These are phyloP conservation scores for Cyanoramphus novaezelandiae DNA, from an alignment of 2,113 vertebrate species.

Conservation along the genomic window DNA sequence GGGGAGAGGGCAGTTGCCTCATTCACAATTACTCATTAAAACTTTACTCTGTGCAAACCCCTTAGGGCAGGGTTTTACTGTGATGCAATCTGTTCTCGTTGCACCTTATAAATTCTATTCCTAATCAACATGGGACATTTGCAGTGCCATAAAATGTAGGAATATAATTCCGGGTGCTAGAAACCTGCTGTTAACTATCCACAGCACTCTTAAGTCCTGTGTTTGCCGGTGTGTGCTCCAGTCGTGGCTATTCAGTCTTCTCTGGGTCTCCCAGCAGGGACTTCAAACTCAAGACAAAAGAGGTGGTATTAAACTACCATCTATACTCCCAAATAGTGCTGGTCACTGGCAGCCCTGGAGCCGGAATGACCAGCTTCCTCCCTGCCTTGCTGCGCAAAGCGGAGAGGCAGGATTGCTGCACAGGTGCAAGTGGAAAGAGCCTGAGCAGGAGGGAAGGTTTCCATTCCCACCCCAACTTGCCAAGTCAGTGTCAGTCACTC, in stretches of 20 bases:
- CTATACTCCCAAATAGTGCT: neutral
- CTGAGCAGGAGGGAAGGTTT: neutral
- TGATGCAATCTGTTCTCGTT: neutral
- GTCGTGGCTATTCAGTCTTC: neutral
- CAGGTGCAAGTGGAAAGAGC: neutral
- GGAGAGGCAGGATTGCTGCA: neutral
- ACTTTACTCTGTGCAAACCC: neutral
- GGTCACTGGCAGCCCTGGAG: neutral
- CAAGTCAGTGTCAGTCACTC: neutral
- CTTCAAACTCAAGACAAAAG: neutral
- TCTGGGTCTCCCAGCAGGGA: neutral
- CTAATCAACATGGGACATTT: neutral
- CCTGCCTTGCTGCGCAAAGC: neutral
- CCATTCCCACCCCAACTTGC: neutral
- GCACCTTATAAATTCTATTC: neutral
- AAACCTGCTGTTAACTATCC: neutral
- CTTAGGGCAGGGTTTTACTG: neutral
- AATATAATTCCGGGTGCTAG: neutral
- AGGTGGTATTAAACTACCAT: neutral
- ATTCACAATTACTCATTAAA: neutral
- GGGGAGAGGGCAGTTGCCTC: neutral
- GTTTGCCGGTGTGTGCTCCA: neutral
- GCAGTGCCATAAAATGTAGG: neutral
- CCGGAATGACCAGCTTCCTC: neutral
- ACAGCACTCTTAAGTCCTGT: neutral